Base-by-base conservation (phyloP, 2,797 vertebrate species). In the Melanogrammus aeglefinus region DNA sequence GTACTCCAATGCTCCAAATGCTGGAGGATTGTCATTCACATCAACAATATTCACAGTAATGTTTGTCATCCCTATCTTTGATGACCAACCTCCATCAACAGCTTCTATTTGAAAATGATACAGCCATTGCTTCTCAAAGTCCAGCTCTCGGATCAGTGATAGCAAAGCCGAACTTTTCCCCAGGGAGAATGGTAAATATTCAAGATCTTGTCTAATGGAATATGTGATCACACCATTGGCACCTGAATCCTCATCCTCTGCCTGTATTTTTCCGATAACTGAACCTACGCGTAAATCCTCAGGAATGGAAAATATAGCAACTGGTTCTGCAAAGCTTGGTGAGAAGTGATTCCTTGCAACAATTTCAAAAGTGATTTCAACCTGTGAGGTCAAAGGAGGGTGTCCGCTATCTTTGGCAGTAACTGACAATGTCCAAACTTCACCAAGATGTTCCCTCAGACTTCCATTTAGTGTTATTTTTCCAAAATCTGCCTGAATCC, bases 1-100 rank as follows among this genome's bases (percentile, higher is more conserved):
- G 74, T 90, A 95, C 73, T 92, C 83, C 4, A 79, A 84, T 18
- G 79, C 86, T 24, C 83, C 80, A 84, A 95, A 94, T 8, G 91
- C 74, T 7, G 95, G 94, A 51, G 89, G 88, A 82, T 94, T 95
- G 85, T 95, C 94, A 76, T 95, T 94, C 47, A 94, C 88, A 86
- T 95, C 94, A 74, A 82, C 84, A 63, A 95, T 88, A 78, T 88
- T 75, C 24, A 95, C 86, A 24, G 91, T 92, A 29, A 94, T 84
- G 78, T 92, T 93, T 74, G 93, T 27, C 29, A 66, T 72, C 4
- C 81, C 86, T 27, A 78, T 92, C 86, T 91, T 92, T 41, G 91
- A 81, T 14, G 81, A 35, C 94, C 93, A 95, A 72, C 92, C 94
- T 78, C 88, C 87, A 81, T 95, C 95, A 51, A 29, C 76, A 16